Evolutionary conservation across 2,888 invertebrate species (phyloP), one percentile per base, ranked within the genome.

Genomic region (Allophyes oxyacanthae): DNA sequence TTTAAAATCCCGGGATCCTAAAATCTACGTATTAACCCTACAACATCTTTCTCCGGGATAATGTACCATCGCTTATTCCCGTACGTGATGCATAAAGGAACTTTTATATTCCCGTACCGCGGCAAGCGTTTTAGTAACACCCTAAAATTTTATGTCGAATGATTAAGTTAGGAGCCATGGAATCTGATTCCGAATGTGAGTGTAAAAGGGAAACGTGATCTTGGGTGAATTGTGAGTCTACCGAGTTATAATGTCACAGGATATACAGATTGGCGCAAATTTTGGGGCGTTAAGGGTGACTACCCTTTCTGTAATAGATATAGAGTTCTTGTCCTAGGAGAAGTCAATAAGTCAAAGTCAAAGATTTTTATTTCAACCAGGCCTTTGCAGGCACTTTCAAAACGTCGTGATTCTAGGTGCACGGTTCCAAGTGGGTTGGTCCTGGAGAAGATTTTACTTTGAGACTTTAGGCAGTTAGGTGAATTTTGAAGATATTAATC

Each of bases 31-130:
- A 51, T 55, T 54, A 52, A 51, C 60, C 61, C 44, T 42, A 40
- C 43, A 58, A 67, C 62, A 64, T 64, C 61, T 64, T 57, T 54
- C 63, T 59, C 42, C 25, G 41, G 68, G 57, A 78, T 84, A 85
- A 85, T 83, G 76, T 86, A 82, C 80, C 78, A 80, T 75, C 83
- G 79, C 83, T 87, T 85, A 87, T 78, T 78, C 76, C 64, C 58
- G 80, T 77, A 87, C 88, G 87, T 87, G 87, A 72, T 81, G 77
- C 74, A 79, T 81, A 81, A 83, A 85, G 67, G 71, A 67, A 69
- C 78, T 81, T 83, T 84, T 81, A 81, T 83, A 78, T 72, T 72
- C 76, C 33, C 52, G 59, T 66, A 51, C 70, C 59, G 63, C 54
- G 61, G 72, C 64, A 67, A 71, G 33, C 64, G 52, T 64, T 83